Evolutionary conservation across 1,140 invertebrate genomes (phyloP), one percentile per base, ranked within the genome.

Genomic region (Brachionus plicatilis): DNA sequence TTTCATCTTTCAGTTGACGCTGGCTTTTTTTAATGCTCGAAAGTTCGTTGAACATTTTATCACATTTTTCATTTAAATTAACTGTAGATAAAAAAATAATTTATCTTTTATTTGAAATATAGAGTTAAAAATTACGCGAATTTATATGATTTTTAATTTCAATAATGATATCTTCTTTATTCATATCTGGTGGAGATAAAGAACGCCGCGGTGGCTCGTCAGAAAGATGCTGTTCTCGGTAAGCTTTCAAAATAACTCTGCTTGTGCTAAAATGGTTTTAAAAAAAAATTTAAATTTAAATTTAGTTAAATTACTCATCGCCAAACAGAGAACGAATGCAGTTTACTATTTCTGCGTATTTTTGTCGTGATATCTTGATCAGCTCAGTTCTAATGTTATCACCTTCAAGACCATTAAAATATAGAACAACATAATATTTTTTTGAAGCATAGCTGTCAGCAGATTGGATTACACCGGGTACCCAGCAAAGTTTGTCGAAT

Each of bases 401-500:
- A n/a, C 76, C 76, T 24, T 80, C 76, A 14, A 53, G 14, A 11
- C 76, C 76, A 65, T 80, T 80, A 37, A 80, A 80, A 27, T 60
- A 80, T 33, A 80, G 41, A n/a, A 80, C 50, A 20, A 41, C 20
- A 65, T 20, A 80, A 33, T 33, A 33, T 80, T 80, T 80, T 80
- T 14, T 24, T 27, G 29, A 17, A 17, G 76, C 17, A 80, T 24
- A n/a, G 2, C 3, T 56, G 29, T 43, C 20, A 53, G 56, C 20
- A n/a, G 76, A 80, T 65, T 80, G 76, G n/a, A 80, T 41, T 60
- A 80, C 47, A 14, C 76, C 76, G 8, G 76, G 76, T n/a, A 80
- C 76, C 76, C 76, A 80, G 41, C 76, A 80, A 17, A 50, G 14
- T 56, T 17, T 14, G n/a, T 80, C 76, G 17, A 80, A 80, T 20